These are phyloP conservation scores for Eristalis tenax DNA, from an alignment of 2,888 invertebrate genomes.

Conservation along the genomic window DNA sequence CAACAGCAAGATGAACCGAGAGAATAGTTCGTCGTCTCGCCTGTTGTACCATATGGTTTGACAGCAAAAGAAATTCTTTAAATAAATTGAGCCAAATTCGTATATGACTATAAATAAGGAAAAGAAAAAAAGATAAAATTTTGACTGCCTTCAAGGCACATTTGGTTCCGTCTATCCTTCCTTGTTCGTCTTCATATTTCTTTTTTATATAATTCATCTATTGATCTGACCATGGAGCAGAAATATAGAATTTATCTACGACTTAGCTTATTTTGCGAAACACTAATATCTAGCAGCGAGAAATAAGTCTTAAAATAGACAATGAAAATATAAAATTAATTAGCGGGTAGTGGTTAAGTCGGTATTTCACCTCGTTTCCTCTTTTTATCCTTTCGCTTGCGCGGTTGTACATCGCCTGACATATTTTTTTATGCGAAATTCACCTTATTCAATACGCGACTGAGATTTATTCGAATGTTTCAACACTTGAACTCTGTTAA, in stretches of 20 bases:
- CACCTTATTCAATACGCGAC: conserved; percentile 19
- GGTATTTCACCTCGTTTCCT: conserved; percentile 87
- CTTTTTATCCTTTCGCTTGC: conserved; percentile 92
- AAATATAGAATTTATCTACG: conserved; percentile 11
- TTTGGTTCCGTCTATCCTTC: conserved; percentile 43
- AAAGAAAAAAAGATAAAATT: conserved; percentile 25
- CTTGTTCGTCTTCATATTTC: conserved; percentile 12
- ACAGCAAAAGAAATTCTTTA: conserved; percentile 74
- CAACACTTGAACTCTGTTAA: conserved; percentile 29
- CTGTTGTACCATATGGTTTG: conserved; percentile 10
- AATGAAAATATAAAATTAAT: not conserved
- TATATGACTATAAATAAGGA: conserved; percentile 64
- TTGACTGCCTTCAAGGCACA: conserved; percentile 27
- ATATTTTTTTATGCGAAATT: conserved; percentile 81
- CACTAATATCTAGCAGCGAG: conserved; percentile 11
- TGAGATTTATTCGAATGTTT: conserved; percentile 10
- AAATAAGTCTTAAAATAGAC: conserved; percentile 29
- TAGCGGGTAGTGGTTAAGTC: not conserved
- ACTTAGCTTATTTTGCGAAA: conserved; percentile 7
- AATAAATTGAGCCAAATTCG: conserved; percentile 81
- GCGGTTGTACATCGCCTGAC: conserved; percentile 93
- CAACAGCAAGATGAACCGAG: conserved; percentile 9
- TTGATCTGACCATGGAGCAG: conserved; percentile 1
- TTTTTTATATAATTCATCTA: conserved; percentile 58
- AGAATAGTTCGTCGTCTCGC: not conserved